Conservation (phyloP, 1,140 invertebrate species). For the Maconellicoccus hirsutus region DNA sequence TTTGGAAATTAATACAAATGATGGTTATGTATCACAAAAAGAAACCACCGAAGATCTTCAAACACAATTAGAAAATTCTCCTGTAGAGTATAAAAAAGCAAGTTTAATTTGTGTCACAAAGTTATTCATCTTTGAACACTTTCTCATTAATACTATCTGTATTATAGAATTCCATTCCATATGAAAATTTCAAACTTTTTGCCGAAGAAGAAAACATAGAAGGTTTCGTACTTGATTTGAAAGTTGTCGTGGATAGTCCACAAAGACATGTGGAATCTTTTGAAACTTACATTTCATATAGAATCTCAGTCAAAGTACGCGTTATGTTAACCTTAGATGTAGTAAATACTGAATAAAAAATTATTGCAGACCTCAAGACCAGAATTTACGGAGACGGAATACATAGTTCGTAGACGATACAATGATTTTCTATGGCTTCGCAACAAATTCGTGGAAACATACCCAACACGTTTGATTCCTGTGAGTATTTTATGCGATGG, state of each 20-base stretch:
- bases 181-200: neutral
- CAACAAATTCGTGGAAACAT: constrained; percentile 50
- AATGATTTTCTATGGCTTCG: constrained; percentile 65
- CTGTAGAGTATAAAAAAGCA: neutral
- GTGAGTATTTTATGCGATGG: constrained; percentile 38
- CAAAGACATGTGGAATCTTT: constrained; percentile 62
- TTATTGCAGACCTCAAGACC: constrained; percentile 45
- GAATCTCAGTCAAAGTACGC: constrained; percentile 43
- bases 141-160: neutral
- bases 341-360: neutral
- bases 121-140: neutral
- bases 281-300: constrained; percentile 62
- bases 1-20: neutral
- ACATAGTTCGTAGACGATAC: constrained; percentile 54
- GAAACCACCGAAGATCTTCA: neutral
- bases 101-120: neutral
- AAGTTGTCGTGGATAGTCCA: constrained; percentile 61
- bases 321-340: neutral
- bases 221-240: constrained; percentile 39
- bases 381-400: constrained; percentile 54
- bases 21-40: neutral
- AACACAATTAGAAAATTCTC: neutral
- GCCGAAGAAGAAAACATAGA: constrained; percentile 8
- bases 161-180: neutral
- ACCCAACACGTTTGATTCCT: constrained; percentile 56